Evolutionary conservation across 2,888 invertebrate species (phyloP).

Genomic region (Calliopum simillimum): DNA sequence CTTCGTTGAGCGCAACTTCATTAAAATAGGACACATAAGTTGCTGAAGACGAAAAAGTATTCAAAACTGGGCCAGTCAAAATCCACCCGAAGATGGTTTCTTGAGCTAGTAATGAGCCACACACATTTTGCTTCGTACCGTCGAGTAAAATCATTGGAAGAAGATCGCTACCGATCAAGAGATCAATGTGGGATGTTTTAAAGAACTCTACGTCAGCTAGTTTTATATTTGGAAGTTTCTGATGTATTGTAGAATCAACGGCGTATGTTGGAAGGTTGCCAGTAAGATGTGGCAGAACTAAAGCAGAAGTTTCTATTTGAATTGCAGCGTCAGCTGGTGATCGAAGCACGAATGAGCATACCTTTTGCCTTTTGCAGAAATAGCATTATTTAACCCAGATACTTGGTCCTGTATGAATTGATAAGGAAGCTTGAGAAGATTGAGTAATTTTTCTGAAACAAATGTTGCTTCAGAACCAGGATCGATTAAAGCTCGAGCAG

Average conservation of each 20-base stretch:
- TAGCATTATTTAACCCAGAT: conserved; percentile 25
- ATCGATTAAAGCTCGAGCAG: conserved; percentile 35
- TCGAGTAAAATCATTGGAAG: not conserved
- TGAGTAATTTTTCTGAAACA: conserved; percentile 30
- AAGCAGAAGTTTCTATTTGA: conserved; percentile 1
- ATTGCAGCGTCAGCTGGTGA: conserved; percentile 7
- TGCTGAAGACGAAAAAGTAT: not conserved
- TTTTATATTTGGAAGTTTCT: not conserved
- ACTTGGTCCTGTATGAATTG: conserved; percentile 13
- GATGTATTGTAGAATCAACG: not conserved
- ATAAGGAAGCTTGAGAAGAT: conserved; percentile 19
- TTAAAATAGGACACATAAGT: conserved; percentile 9
- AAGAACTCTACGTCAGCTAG: no score
- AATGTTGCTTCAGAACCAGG: conserved; percentile 40
- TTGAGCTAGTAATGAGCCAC: no score
- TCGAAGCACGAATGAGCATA: conserved; percentile 12
- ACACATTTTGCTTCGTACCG: conserved; percentile 9
- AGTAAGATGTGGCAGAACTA: conserved; percentile 4
- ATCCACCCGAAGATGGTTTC: no score
- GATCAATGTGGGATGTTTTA: not conserved
- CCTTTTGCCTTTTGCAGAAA: conserved; percentile 13
- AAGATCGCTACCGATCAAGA: not conserved
- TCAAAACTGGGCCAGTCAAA: conserved; percentile 35
- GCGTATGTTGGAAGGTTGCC: not conserved
- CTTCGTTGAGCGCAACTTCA: not conserved